A percentile compares a stretch with the other conserved stretches of the same genome.
These are phyloP conservation scores for Hipposideros larvatus DNA, from an alignment of 2,797 vertebrate genomes.

Conservation along the genomic window DNA sequence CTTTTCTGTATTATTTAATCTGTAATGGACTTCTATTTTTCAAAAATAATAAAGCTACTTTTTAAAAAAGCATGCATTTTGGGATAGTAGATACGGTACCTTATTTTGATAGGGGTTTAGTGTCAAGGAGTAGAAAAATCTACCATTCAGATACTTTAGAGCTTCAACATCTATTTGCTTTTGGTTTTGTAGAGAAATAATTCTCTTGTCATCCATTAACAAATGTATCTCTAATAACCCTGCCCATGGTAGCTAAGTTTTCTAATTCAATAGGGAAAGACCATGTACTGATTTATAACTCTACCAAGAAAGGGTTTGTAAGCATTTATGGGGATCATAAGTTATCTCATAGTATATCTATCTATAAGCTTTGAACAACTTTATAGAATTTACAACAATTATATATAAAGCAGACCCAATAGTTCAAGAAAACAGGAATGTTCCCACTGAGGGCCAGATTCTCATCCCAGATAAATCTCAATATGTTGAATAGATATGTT, in stretches of 20 bases:
- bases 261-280: slow-evolving; percentile 56
- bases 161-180: not conserved
- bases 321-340: not conserved
- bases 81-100: not conserved
- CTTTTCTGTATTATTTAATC: slow-evolving; percentile 56
- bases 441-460: not conserved
- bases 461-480: slow-evolving; percentile 1
- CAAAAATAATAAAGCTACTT: slow-evolving; percentile 45
- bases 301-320: slow-evolving; percentile 14
- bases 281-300: not conserved
- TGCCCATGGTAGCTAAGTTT: slow-evolving; percentile 33
- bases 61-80: not conserved
- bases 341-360: not conserved
- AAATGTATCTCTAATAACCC: slow-evolving; percentile 33
- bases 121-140: slow-evolving; percentile 48
- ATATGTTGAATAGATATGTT: slow-evolving; percentile 10
- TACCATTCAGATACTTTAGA: slow-evolving; percentile 1
- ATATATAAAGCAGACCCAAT: slow-evolving; percentile 17
- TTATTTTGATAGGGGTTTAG: slow-evolving; percentile 50
- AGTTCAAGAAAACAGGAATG: slow-evolving; percentile 45
- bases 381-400: slow-evolving; percentile 41
- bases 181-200: slow-evolving; percentile 33
- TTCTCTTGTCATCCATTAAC: slow-evolving; percentile 23
- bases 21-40: slow-evolving; percentile 25
- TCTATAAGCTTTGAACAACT: slow-evolving; percentile 10